Evolutionary conservation across 2,113 vertebrate genomes (phyloP).

Genomic region (Hippocampus mohnikei): DNA sequence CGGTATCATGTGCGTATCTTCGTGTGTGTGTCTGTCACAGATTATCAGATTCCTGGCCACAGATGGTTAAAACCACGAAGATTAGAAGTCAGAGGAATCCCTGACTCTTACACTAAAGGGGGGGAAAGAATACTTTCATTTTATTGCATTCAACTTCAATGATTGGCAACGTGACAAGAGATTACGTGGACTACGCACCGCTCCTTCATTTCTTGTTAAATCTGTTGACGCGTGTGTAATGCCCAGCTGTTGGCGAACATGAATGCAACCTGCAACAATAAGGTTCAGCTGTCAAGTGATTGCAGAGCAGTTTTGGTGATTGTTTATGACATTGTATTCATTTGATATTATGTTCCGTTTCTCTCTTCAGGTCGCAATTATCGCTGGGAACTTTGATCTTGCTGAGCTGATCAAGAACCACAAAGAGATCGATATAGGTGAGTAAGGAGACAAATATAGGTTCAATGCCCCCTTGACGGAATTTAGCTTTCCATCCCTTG

Average conservation of each 20-base stretch:
- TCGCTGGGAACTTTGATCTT: constrained; percentile 95
- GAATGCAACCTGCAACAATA: not conserved
- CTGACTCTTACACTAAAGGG: not conserved
- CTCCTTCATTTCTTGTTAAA: not conserved
- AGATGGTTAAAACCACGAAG: constrained; percentile 40
- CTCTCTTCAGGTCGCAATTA: constrained; percentile 87
- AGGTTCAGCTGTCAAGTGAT: not conserved
- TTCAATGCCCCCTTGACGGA: not conserved
- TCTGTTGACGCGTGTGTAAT: not conserved
- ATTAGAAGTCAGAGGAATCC: constrained; percentile 11
- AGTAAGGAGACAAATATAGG: constrained; percentile 48
- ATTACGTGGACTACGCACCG: not conserved
- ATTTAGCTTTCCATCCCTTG: not conserved
- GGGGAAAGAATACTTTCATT: not conserved
- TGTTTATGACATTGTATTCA: not conserved
- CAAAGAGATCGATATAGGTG: constrained; percentile 88
- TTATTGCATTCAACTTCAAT: not conserved
- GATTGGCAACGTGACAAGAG: not conserved
- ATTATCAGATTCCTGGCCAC: constrained; percentile 26
- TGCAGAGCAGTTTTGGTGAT: not conserved
- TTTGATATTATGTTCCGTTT: not conserved
- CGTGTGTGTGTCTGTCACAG: constrained; percentile 9
- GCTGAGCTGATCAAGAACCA: constrained; percentile 95
- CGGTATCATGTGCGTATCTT: constrained; percentile 9
- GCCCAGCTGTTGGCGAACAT: not conserved